A percentile compares a stretch with the other conserved stretches of the same genome.
Evolutionary conservation across 2,797 vertebrate genomes (phyloP).

Genomic region (Enteromius anoplus): DNA sequence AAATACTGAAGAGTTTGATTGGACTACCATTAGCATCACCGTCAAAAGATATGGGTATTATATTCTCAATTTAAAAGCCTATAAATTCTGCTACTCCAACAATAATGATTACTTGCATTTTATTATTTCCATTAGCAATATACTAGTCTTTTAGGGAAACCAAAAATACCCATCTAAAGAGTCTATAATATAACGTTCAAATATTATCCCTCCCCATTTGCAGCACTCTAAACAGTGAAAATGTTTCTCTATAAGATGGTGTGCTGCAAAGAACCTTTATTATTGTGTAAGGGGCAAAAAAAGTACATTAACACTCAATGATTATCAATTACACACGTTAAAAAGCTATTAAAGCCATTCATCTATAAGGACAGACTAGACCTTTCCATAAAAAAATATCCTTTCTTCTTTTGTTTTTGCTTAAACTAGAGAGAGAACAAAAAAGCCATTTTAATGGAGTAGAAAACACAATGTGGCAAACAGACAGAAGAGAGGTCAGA

Average conservation of each 20-base stretch:
- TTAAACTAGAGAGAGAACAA: slow-evolving; percentile 1
- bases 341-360: slow-evolving; percentile 1
- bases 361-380: neutral
- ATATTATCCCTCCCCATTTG: neutral
- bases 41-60: neutral
- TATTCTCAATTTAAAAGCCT: neutral
- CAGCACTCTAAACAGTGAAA: neutral
- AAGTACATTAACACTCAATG: neutral
- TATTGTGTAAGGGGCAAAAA: neutral
- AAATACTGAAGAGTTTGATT: neutral
- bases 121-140: slow-evolving; percentile 1
- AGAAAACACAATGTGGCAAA: slow-evolving; percentile 24
- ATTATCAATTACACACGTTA: neutral
- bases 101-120: slow-evolving; percentile 4
- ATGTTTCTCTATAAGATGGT: neutral
- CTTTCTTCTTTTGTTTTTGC: slow-evolving; percentile 11
- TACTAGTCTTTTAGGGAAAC: neutral
- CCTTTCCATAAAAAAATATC: neutral
- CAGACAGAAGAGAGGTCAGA: slow-evolving; percentile 30
- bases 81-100: neutral
- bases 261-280: neutral
- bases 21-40: neutral
- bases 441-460: slow-evolving; percentile 32
- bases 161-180: neutral
- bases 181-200: neutral